These are phyloP conservation scores for Leucophora obtusa DNA, from an alignment of 2,888 invertebrate genomes.

Conservation along the genomic window DNA sequence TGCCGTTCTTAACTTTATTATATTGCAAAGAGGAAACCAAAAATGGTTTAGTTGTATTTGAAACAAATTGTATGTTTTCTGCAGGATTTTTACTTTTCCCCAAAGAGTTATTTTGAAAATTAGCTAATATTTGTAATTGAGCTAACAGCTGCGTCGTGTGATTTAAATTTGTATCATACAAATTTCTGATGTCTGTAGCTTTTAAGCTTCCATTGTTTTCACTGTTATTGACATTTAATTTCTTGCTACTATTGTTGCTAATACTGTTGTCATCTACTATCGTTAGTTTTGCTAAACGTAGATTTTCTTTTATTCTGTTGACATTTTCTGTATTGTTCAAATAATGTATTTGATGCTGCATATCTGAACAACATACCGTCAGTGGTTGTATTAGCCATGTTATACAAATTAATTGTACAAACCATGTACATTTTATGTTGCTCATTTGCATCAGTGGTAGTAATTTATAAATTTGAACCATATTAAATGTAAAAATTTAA, in stretches of 20 bases:
- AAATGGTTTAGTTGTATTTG: neutral
- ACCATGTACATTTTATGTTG: neutral
- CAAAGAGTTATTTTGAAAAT: neutral
- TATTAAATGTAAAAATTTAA: constrained; percentile 23
- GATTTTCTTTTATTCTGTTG: constrained; percentile 20
- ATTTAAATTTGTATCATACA: neutral
- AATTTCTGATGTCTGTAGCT: constrained; percentile 32
- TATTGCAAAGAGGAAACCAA: neutral
- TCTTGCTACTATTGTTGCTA: constrained; percentile 3
- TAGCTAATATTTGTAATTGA: neutral
- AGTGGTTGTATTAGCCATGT: constrained; percentile 47
- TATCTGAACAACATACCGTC: neutral
- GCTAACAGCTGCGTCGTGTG: neutral
- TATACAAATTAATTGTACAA: constrained; percentile 31
- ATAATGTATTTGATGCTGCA: neutral
- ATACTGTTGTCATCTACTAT: constrained; percentile 22
- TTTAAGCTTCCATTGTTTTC: constrained; percentile 3
- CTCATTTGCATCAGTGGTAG: constrained; percentile 7
- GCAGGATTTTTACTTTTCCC: neutral
- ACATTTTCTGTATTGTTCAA: constrained; percentile 14
- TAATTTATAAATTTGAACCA: constrained; percentile 18
- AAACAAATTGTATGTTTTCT: neutral
- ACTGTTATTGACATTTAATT: constrained; percentile 29
- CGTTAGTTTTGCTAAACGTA: constrained; percentile 1
- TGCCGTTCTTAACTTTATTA: neutral